Percentiles rank a stretch among this genome's conserved stretches.
Conservation (phyloP, 1,140 invertebrate genomes). For the Drosophila micromelanica region DNA sequence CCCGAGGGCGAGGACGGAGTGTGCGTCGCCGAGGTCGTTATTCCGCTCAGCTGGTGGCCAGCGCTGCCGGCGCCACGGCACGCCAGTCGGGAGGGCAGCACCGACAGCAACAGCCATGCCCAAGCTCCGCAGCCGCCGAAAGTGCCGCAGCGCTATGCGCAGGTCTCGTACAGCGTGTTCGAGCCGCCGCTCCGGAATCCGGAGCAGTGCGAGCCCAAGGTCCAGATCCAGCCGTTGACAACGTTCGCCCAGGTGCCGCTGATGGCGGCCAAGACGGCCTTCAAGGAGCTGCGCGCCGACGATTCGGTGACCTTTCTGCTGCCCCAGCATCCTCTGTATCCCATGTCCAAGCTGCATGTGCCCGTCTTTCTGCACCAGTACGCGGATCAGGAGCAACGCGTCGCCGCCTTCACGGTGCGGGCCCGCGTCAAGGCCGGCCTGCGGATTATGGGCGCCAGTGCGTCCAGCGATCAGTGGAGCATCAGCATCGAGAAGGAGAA, state of each 20-base stretch:
- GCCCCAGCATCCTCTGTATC: slow-evolving; percentile 94
- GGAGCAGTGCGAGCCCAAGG: slow-evolving; percentile 89
- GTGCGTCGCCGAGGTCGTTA: slow-evolving; percentile 91
- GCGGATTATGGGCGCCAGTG: slow-evolving; percentile 91
- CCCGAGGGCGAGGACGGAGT: slow-evolving; percentile 95
- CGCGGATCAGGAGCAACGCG: slow-evolving; percentile 86
- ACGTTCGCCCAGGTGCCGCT: slow-evolving; percentile 87
- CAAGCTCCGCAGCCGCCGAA: slow-evolving; percentile 86
- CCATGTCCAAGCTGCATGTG: slow-evolving; percentile 93
- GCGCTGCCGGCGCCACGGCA: slow-evolving; percentile 86
- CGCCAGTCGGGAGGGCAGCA: slow-evolving; percentile 77
- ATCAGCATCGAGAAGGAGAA: slow-evolving; percentile 92
- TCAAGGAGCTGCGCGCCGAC: slow-evolving; percentile 92
- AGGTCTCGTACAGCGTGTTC: slow-evolving; percentile 92
- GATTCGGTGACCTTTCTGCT: slow-evolving; percentile 92
- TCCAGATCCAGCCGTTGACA: slow-evolving; percentile 89
- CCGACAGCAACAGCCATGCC: neutral
- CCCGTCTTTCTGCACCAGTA: slow-evolving; percentile 92
- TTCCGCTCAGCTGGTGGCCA: slow-evolving; percentile 96
- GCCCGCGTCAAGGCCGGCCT: slow-evolving; percentile 94
- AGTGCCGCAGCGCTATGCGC: slow-evolving; percentile 89
- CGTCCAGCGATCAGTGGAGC: slow-evolving; percentile 92
- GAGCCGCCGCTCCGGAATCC: slow-evolving; percentile 89
- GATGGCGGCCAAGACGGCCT: slow-evolving; percentile 90
- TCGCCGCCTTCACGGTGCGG: slow-evolving; percentile 93